These are phyloP conservation scores for Trichomalopsis sarcophagae DNA, from an alignment of 1,140 invertebrate genomes.

Conservation along the genomic window DNA sequence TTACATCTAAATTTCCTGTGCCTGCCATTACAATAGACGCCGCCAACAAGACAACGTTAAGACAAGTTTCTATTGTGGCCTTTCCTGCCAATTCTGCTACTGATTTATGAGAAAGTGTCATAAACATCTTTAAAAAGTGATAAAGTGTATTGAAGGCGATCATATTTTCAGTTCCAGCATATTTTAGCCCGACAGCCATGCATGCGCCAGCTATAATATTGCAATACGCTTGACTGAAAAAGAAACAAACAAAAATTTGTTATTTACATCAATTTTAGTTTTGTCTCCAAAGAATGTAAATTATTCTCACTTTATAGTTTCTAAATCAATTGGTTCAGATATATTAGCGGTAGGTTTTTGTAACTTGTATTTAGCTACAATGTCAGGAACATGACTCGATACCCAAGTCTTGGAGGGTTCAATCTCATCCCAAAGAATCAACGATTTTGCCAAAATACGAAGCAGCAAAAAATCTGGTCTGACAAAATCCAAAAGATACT, in stretches of 20 bases:
- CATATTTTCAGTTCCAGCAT: slow-evolving; percentile 92
- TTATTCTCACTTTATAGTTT: slow-evolving; percentile 91
- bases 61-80: slow-evolving; percentile 91
- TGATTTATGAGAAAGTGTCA: slow-evolving; percentile 79
- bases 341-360: slow-evolving; percentile 80
- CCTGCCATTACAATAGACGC: slow-evolving; percentile 95
- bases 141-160: slow-evolving; percentile 87
- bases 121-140: slow-evolving; percentile 81
- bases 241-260: slow-evolving; percentile 65
- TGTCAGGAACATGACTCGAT: slow-evolving; percentile 85
- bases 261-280: not conserved
- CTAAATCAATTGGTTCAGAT: slow-evolving; percentile 86
- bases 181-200: slow-evolving; percentile 94
- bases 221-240: slow-evolving; percentile 93
- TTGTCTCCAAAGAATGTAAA: not conserved
- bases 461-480: slow-evolving; percentile 94
- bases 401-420: slow-evolving; percentile 90
- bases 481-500: slow-evolving; percentile 94
- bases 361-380: slow-evolving; percentile 83
- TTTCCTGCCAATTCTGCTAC: slow-evolving; percentile 92
- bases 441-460: slow-evolving; percentile 83
- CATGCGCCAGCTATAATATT: slow-evolving; percentile 96
- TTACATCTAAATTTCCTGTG: slow-evolving; percentile 90
- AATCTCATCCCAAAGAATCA: slow-evolving; percentile 93
- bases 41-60: slow-evolving; percentile 88